A percentile compares a stretch with the other conserved stretches of the same genome.
Conservation (phyloP, 2,888 invertebrate genomes). For the Acanthosoma haemorrhoidale region DNA sequence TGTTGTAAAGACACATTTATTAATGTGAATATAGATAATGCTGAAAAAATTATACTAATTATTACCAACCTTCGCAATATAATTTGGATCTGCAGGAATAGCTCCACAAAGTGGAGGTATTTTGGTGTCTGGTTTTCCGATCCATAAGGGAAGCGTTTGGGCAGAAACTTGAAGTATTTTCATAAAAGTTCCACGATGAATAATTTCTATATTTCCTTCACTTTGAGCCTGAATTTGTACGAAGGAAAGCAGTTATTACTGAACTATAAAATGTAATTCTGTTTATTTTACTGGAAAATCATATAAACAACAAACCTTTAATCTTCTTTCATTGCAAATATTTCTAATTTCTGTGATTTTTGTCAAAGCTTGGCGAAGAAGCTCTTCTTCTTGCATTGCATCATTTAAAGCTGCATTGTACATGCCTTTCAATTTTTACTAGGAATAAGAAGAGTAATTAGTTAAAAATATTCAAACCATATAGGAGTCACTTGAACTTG, state of each 20-base stretch:
- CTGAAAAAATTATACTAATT: not conserved
- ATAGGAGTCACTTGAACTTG: too few species aligned
- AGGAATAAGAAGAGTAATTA: slow-evolving; percentile 43
- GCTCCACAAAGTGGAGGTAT: slow-evolving; percentile 88
- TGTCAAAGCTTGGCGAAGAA: slow-evolving; percentile 72
- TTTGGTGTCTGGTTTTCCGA: slow-evolving; percentile 78
- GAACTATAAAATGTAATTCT: too few species aligned
- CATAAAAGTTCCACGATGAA: slow-evolving; percentile 89
- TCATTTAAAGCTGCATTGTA: slow-evolving; percentile 76
- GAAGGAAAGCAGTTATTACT: not conserved
- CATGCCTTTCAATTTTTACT: slow-evolving; percentile 70
- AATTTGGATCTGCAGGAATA: slow-evolving; percentile 72
- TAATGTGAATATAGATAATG: too few species aligned
- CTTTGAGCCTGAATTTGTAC: slow-evolving; percentile 58
- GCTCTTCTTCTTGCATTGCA: slow-evolving; percentile 76
- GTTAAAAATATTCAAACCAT: too few species aligned
- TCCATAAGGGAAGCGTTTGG: slow-evolving; percentile 86
- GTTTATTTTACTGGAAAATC: too few species aligned
- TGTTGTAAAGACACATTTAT: too few species aligned
- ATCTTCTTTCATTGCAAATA: slow-evolving; percentile 80
- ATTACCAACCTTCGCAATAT: slow-evolving; percentile 60
- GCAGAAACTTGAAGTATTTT: slow-evolving; percentile 90
- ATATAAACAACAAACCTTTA: too few species aligned
- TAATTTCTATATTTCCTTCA: slow-evolving; percentile 84
- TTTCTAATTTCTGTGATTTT: slow-evolving; percentile 85